Percentiles rank a stretch among this genome's conserved stretches.
Conservation (phyloP, 2,797 vertebrate species). For the Telmatherina bonti region DNA sequence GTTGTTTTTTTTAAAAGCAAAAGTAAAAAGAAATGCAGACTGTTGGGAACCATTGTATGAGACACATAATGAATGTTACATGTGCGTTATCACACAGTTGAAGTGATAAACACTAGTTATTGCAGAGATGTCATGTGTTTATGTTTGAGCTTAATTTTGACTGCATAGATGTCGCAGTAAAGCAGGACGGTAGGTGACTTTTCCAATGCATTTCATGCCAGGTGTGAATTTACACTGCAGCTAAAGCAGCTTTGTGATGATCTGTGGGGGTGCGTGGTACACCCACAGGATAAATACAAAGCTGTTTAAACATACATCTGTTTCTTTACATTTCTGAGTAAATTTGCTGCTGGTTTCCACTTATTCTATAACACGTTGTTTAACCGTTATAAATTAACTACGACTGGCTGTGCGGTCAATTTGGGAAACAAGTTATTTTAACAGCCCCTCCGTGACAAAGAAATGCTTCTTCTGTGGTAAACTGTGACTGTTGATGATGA, state of each 20-base stretch:
- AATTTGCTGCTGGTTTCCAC: slow-evolving; percentile 9
- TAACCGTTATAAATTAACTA: slow-evolving; percentile 14
- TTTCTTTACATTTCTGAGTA: not conserved
- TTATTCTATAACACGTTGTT: slow-evolving; percentile 10
- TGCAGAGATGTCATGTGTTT: not conserved
- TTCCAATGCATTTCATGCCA: not conserved
- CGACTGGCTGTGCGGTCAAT: slow-evolving; percentile 36
- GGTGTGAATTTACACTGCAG: not conserved
- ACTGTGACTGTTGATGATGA: slow-evolving; percentile 57
- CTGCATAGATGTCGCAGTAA: not conserved
- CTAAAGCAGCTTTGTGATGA: not conserved
- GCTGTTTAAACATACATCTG: no score
- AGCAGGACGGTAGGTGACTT: slow-evolving; percentile 6
- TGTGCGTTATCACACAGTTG: no score
- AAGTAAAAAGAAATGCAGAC: not conserved
- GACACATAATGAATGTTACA: no score
- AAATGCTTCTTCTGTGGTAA: slow-evolving; percentile 60
- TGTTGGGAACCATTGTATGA: no score
- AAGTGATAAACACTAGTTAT: not conserved
- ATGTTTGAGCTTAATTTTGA: not conserved
- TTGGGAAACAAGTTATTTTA: slow-evolving; percentile 55
- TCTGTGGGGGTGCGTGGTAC: slow-evolving; percentile 6
- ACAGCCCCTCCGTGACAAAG: slow-evolving; percentile 47
- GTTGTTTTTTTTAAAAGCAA: no score
- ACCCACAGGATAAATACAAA: no score